Evolutionary conservation across 1,140 invertebrate species (phyloP).

Genomic region (Gerris buenoi): DNA sequence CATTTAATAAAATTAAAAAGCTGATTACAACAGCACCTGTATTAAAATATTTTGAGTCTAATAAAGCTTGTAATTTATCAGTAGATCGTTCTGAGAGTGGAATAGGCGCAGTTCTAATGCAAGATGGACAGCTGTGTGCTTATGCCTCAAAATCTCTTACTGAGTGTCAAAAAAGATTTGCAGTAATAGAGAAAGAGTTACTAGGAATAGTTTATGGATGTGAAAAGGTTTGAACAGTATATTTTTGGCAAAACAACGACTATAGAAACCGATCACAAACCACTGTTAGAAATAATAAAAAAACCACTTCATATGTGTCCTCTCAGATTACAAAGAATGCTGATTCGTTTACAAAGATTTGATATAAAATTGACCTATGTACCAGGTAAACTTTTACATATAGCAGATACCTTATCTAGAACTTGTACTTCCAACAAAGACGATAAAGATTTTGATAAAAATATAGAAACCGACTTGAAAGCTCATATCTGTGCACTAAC

Average conservation of each 20-base stretch:
- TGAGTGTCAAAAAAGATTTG: neutral
- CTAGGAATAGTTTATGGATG: neutral
- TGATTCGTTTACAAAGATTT: neutral
- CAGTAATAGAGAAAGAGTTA: neutral
- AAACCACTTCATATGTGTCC: neutral
- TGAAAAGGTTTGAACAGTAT: conserved; percentile 9
- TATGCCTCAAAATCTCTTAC: neutral
- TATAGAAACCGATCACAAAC: conserved; percentile 7
- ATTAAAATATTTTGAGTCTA: neutral
- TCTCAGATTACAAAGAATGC: neutral
- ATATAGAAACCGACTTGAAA: neutral
- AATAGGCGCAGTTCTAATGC: neutral
- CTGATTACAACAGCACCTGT: neutral
- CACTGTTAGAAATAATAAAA: neutral
- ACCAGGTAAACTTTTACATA: neutral
- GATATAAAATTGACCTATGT: neutral
- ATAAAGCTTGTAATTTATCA: neutral
- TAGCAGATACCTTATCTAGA: conserved; percentile 1
- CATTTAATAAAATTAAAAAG: neutral
- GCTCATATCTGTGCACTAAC: no score
- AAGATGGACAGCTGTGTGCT: neutral
- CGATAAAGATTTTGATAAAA: neutral
- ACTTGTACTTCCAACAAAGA: neutral
- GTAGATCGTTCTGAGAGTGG: neutral
- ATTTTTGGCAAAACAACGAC: conserved; percentile 1